Evolutionary conservation across 2,888 invertebrate genomes (phyloP).

Genomic region (Callimorpha dominula): DNA sequence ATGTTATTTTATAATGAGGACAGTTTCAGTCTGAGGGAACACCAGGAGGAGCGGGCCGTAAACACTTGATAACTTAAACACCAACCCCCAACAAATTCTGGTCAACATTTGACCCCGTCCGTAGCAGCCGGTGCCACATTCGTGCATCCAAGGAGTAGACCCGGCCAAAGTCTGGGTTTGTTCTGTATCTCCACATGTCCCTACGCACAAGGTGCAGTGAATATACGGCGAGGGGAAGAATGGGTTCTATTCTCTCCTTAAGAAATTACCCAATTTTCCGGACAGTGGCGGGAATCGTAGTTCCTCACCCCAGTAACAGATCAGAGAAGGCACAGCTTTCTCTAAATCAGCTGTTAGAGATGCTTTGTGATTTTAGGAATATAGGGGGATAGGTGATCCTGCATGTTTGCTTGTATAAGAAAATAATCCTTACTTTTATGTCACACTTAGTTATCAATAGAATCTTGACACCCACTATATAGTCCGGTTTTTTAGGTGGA

Average conservation of each 20-base stretch:
- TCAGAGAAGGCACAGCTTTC: no score
- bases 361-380: no score
- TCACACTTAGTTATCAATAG: neutral
- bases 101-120: no score
- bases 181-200: neutral
- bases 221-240: neutral
- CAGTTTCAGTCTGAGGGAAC: neutral
- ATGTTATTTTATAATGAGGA: neutral
- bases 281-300: no score
- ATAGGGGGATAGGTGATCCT: no score
- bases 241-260: no score
- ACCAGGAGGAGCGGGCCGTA: neutral
- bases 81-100: no score
- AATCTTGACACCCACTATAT: neutral
- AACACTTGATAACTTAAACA: neutral
- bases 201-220: neutral
- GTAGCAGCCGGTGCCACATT: no score
- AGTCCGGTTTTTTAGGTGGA: slow-evolving; percentile 74
- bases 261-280: no score
- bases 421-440: neutral
- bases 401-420: neutral
- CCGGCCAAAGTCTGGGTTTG: neutral
- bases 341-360: no score
- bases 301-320: no score
- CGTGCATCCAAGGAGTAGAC: neutral